Base-by-base conservation (phyloP, 2,113 vertebrate species). In the Todiramphus saurophagus region DNA sequence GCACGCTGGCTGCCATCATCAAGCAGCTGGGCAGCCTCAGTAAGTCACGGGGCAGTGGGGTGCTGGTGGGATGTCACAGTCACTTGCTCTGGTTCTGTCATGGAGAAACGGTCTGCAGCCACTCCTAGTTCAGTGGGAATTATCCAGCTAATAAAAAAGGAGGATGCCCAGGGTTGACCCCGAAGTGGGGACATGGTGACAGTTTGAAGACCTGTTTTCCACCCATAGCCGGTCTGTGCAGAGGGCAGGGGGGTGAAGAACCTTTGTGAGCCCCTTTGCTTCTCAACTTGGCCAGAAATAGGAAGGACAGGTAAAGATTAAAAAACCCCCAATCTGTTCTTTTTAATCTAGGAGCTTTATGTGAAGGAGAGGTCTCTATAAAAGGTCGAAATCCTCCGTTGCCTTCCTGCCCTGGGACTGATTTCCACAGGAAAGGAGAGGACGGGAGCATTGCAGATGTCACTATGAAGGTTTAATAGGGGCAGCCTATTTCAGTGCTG, bases 1-100 rank as follows among this genome's bases (percentile, higher is more conserved):
- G 99, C 98, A 99, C 98, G 0, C 97, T 99, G 77, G 99, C 99
- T 5, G 99, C 99, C 94, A 99, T 99, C 97, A 99, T 99, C 97
- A 99, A 99, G 63, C 99, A 99, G 97, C 98, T 99, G 94, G 99
- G 99, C 72, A 98, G 99, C 86, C 98, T 99, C 95, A 99, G 99
- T 99, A 98, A 99, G 99, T 98, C 48, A 23, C 0, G 1, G 56
- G 28, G 6, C 48, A 5, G 92, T 39, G 28, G 66, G 81, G 35
- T 33, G 31, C 35, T 17, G 27, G 33, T n/a, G 77, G 27, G 46
- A 24, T 0, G 2, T 5, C 13, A 0, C 0, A 4, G 16, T 41
- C 4, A 0, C 41, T 91, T 33, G 21, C 25, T 50, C 17, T 1
- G 0, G 18, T 19, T 21, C 13, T 46, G 35, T 3, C 16, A 18